Evolutionary conservation across 1,140 invertebrate species (phyloP), one percentile per base, ranked within the genome.

Genomic region (Gryon sp.): DNA sequence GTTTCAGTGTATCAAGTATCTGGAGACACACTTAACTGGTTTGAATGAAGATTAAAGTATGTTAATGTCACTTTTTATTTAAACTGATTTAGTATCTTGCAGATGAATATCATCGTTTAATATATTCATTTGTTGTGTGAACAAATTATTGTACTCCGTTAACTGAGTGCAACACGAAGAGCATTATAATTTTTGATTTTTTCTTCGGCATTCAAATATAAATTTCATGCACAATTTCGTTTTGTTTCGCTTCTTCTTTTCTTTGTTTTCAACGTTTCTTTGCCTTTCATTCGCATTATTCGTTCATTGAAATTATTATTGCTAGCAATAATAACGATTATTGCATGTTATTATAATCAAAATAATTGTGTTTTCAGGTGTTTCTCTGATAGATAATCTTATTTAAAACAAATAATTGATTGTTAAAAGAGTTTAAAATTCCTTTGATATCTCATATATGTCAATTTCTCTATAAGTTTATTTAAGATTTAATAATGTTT

Each of bases 11-110:
- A 75, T 75, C 72, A 75, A 68, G 55, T 75, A 75, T 75, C 72
- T 55, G 30, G 12, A 60, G 72, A 75, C 62, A 60, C 72, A 76
- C 57, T 76, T 76, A 76, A 76, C 72, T 63, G 63, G 72, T 76
- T 76, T 75, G 72, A 75, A 68, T 75, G 52, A 62, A 62, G 70
- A 75, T 75, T 55, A 75, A 75, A 75, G 72, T 75, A 68, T 75
- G 72, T 75, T 75, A 68, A 68, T 50, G 63, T 68, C 40, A 48
- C 48, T 60, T 62, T 75, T 75, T 75, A 75, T 75, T 68, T 75
- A 55, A 75, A 68, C 55, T 62, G 41, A 75, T 75, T 75, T 75
- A 75, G 53, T 48, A 40, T 32, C 60, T 20, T 41, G 60, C 53
- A 52, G 60, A 66, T 74, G 36, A 22, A 59, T 74, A 59, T 73